Percentiles rank a stretch among this genome's conserved stretches.
Conservation (phyloP, 2,888 invertebrate species). For the Stegana nigrithorax region DNA sequence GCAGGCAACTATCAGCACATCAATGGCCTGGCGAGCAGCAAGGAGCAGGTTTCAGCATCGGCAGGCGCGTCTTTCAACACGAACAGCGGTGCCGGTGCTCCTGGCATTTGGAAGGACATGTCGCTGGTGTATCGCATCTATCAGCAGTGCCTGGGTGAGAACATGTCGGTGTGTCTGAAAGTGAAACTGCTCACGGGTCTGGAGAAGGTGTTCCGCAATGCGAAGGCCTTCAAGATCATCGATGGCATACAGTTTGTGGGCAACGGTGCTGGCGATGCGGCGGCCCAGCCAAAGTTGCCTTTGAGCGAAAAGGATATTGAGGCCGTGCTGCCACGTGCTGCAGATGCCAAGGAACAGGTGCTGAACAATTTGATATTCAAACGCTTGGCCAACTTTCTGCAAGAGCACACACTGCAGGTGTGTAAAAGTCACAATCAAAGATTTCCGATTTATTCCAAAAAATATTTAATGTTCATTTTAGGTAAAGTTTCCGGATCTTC, state of each 20-base stretch:
- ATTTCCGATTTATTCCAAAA: background rate
- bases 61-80: constrained; percentile 26
- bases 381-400: constrained; percentile 79
- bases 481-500: constrained; percentile 81
- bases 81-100: constrained; percentile 14
- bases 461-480: constrained; percentile 55
- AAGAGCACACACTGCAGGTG: constrained; percentile 84
- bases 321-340: constrained; percentile 78
- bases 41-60: constrained; percentile 25
- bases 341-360: constrained; percentile 79
- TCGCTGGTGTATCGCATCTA: constrained; percentile 82
- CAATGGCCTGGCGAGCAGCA: constrained; percentile 38
- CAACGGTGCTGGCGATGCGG: constrained; percentile 66
- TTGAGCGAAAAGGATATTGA: constrained; percentile 75
- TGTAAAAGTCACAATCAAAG: constrained; percentile 26
- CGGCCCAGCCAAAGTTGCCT: constrained; percentile 31
- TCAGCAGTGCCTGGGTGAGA: constrained; percentile 81
- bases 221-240: constrained; percentile 75
- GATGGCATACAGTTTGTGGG: constrained; percentile 83
- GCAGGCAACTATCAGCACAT: constrained; percentile 41
- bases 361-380: constrained; percentile 81
- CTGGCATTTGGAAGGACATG: constrained; percentile 71
- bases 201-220: constrained; percentile 77
- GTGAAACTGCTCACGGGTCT: constrained; percentile 82
- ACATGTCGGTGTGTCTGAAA: constrained; percentile 79